These are phyloP conservation scores for Catocala nupta DNA, from an alignment of 2,888 invertebrate species.

Conservation along the genomic window DNA sequence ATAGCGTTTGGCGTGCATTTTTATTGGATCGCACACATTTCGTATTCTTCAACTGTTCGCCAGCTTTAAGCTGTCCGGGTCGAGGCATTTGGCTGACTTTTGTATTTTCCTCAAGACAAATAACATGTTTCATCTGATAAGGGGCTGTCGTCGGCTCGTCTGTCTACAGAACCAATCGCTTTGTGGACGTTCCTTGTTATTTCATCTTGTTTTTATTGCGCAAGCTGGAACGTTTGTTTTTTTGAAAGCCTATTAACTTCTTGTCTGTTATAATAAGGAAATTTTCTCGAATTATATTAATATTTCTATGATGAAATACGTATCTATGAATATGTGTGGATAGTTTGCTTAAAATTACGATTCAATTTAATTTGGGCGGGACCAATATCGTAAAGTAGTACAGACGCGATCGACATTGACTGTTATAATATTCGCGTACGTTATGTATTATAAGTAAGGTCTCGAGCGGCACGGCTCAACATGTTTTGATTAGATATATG, in stretches of 20 bases:
- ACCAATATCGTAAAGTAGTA: neutral
- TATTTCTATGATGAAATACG: constrained; percentile 16
- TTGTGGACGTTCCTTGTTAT: constrained; percentile 71
- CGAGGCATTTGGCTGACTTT: constrained; percentile 75
- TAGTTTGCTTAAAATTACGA: neutral
- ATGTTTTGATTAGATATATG: neutral
- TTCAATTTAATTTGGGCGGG: neutral
- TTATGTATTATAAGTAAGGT: neutral
- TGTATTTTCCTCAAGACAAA: constrained; percentile 77
- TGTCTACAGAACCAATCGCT: constrained; percentile 76
- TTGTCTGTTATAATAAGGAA: constrained; percentile 37
- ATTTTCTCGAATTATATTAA: constrained; percentile 32
- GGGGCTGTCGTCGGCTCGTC: constrained; percentile 80
- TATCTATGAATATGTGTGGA: neutral
- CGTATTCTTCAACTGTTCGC: constrained; percentile 67
- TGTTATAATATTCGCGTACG: neutral
- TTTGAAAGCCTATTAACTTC: constrained; percentile 54
- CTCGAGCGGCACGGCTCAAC: neutral
- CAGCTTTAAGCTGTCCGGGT: constrained; percentile 68
- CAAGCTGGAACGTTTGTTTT: constrained; percentile 57
- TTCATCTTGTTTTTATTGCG: constrained; percentile 73
- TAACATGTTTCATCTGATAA: constrained; percentile 83
- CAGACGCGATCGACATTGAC: neutral
- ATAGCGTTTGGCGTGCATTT: constrained; percentile 60
- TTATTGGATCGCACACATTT: constrained; percentile 62